Evolutionary conservation across 2,113 vertebrate genomes (phyloP), one percentile per base, ranked within the genome.

Genomic region (Excalfactoria chinensis): DNA sequence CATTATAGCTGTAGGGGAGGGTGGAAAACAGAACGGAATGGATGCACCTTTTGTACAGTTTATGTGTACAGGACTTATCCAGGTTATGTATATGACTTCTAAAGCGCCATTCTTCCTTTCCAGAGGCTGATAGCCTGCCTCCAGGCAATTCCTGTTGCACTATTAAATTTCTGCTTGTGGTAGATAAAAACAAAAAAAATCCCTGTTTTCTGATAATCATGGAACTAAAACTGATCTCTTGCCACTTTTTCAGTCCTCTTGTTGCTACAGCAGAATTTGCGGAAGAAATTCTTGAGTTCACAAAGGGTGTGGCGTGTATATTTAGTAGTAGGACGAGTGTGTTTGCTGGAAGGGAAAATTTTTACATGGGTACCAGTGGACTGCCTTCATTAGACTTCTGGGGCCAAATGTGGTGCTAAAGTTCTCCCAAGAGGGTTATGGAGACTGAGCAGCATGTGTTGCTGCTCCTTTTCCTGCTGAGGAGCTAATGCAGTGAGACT

Each of bases 281-380:
- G 22, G 3, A 51, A 37, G 14, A 19, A 59, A 14, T 5, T 13
- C 60, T 56, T 63, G 55, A 59, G 19, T 55, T 89, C 34, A 34
- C 69, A 8, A 4, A 55, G 28, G 30, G 17, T 32, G 30, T 8
- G 26, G 1, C 0, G 0, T 35, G 35, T 22, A 4, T 88, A 37
- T 59, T 22, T 18, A 89, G 30, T 48, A 75, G 43, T 60, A 88
- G 35, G 35, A 40, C 13, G 5, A 26, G 44, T 32, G 12, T 69
- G 8, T 48, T 35, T 20, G 25, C 23, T 26, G 35, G 14, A 35
- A 49, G 34, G 46, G 44, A 35, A 19, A 28, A 28, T 12, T 34
- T 48, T 9, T 19, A 17, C n/a, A 7, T 35, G 67, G 15, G 5
- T 49, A 9, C 67, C 12, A 20, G 67, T n/a, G 43, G 67, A 49